phyloP scores from a whole-genome alignment of 2,888 invertebrate genomes.

The Vesta saturnalis region DNA sequence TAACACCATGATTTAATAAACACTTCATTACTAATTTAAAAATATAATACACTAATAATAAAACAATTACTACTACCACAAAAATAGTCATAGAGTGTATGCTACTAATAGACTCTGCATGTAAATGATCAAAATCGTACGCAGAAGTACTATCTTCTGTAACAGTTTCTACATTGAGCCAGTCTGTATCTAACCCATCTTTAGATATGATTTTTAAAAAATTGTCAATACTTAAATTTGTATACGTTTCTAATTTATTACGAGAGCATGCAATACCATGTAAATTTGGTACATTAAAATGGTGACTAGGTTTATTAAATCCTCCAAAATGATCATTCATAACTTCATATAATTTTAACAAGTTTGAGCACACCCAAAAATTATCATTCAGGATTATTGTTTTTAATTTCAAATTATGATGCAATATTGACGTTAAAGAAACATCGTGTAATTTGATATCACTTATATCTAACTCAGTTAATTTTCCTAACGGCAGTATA shows the following conservation, averaged over 20 bases:
- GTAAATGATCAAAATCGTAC: too few species aligned
- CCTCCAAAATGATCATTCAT: conserved; percentile 3
- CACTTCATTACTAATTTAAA: neutral
- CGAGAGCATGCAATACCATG: conserved; percentile 28
- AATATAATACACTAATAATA: neutral
- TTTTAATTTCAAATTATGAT: conserved; percentile 11
- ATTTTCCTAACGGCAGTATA: conserved; percentile 11
- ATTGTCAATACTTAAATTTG: conserved; percentile 12
- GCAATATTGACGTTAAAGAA: conserved; percentile 10
- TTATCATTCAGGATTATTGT: conserved; percentile 17
- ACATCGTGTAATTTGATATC: conserved; percentile 7
- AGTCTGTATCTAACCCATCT: conserved; percentile 4
- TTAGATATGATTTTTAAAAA: conserved; percentile 23
- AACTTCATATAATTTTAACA: conserved; percentile 17
- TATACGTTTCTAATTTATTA: conserved; percentile 13
- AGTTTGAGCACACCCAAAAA: conserved; percentile 19
- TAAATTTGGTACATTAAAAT: conserved; percentile 26
- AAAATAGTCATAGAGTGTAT: neutral
- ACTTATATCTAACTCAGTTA: conserved; percentile 19
- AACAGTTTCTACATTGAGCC: neutral
- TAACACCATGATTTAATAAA: neutral
- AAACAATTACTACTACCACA: neutral
- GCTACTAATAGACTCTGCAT: too few species aligned
- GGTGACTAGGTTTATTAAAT: conserved; percentile 9
- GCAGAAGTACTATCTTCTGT: neutral